These are phyloP conservation scores for Ochropleura plecta DNA, from an alignment of 2,888 invertebrate species.

Conservation along the genomic window DNA sequence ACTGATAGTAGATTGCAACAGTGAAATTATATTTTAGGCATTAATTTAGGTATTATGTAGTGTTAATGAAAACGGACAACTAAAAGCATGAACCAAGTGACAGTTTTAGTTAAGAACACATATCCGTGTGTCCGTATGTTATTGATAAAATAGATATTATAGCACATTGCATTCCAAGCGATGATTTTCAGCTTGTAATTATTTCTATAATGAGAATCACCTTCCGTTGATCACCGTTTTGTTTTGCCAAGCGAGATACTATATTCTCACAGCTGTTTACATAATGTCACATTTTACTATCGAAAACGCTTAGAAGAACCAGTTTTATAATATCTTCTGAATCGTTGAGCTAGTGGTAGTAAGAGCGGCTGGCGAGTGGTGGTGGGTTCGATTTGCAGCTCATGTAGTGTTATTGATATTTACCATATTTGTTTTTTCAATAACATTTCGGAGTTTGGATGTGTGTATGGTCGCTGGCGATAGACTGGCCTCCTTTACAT, in stretches of 20 bases:
- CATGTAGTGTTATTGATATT: neutral
- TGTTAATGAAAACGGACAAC: neutral
- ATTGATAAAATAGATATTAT: constrained; percentile 32
- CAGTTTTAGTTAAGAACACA: constrained; percentile 31
- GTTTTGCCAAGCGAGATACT: constrained; percentile 20
- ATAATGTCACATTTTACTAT: constrained; percentile 6
- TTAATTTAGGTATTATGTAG: neutral
- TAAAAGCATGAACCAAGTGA: neutral
- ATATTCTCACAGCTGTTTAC: constrained; percentile 18
- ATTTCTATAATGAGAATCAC: constrained; percentile 36
- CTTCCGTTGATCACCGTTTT: constrained; percentile 6
- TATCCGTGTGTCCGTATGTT: neutral
- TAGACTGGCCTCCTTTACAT: neutral
- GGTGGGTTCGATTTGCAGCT: neutral
- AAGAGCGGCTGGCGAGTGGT: neutral
- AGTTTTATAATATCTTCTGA: neutral
- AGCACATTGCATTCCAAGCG: constrained; percentile 44
- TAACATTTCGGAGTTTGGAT: neutral
- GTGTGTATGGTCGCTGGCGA: neutral
- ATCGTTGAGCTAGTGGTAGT: neutral
- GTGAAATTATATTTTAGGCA: neutral
- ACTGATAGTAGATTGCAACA: neutral
- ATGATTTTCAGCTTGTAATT: constrained; percentile 26
- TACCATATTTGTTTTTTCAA: neutral
- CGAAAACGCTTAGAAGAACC: constrained; percentile 3